Evolutionary conservation across 2,888 invertebrate genomes (phyloP).

Genomic region (Stenchaetothrips biformis): DNA sequence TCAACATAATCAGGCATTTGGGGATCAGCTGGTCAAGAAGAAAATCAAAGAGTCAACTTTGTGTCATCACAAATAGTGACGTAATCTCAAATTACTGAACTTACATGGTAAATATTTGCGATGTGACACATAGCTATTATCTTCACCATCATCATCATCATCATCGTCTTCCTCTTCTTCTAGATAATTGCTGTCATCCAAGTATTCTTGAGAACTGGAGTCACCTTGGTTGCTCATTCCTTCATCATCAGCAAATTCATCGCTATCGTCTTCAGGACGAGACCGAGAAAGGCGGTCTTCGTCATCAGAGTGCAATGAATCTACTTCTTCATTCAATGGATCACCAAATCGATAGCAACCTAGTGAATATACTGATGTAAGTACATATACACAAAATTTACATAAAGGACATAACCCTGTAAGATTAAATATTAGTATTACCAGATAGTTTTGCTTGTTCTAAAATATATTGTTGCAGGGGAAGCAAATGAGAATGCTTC

Average conservation of each 20-base stretch:
- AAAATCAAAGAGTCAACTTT: neutral
- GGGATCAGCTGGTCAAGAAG: conserved; percentile 30
- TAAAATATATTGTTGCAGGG: conserved; percentile 80
- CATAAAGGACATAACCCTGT: conserved; percentile 29
- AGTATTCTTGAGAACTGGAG: conserved; percentile 54
- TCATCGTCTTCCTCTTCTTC: conserved; percentile 40
- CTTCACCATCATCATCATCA: conserved; percentile 5
- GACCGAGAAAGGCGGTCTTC: conserved; percentile 42
- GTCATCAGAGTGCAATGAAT: conserved; percentile 73
- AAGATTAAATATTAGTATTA: conserved; percentile 39
- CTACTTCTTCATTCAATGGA: conserved; percentile 60
- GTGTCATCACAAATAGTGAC: conserved; percentile 22
- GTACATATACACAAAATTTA: conserved; percentile 23
- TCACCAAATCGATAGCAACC: conserved; percentile 66
- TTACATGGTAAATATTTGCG: conserved; percentile 30
- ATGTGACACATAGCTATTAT: conserved; percentile 8
- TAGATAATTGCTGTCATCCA: conserved; percentile 43
- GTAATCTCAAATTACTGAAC: conserved; percentile 12
- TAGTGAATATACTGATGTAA: conserved; percentile 39
- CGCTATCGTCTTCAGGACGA: conserved; percentile 50
- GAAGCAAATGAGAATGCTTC: conserved; percentile 59
- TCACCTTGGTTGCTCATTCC: conserved; percentile 52
- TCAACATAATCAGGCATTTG: conserved; percentile 37
- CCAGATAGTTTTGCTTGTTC: conserved; percentile 76
- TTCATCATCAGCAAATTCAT: conserved; percentile 57